phyloP scores from a whole-genome alignment of 2,797 vertebrate genomes.

The Picus viridis region DNA sequence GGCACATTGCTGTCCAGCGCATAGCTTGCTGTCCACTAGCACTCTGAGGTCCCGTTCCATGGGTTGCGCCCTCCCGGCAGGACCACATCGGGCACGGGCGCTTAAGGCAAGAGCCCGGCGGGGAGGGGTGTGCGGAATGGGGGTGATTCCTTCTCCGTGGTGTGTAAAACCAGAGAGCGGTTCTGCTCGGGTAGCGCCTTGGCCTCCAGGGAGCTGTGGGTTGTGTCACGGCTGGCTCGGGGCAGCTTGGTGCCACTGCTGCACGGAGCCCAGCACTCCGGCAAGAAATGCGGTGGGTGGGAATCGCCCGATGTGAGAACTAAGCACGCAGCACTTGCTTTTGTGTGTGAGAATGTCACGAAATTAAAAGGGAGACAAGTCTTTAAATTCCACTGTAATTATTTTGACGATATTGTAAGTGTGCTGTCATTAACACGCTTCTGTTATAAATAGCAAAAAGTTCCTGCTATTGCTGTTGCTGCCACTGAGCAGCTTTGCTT shows the following conservation, averaged over 20 bases:
- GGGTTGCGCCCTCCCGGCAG: too few species aligned
- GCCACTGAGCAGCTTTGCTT: neutral
- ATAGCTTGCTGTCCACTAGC: too few species aligned
- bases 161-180: accelerated
- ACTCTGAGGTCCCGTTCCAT: too few species aligned
- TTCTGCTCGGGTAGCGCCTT: neutral
- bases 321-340: accelerated
- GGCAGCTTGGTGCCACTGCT: neutral
- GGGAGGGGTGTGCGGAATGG: too few species aligned
- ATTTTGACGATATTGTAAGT: neutral
- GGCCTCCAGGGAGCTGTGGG: too few species aligned
- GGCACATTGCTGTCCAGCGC: too few species aligned
- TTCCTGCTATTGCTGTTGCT: accelerated
- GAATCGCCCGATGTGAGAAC: accelerated
- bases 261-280: accelerated
- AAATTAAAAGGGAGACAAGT: neutral
- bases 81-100: too few species aligned
- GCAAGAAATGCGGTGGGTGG: neutral
- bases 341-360: too few species aligned
- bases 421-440: neutral
- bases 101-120: too few species aligned
- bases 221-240: too few species aligned
- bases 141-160: too few species aligned
- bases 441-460: neutral
- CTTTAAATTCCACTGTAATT: accelerated